Percentiles rank a stretch among this genome's conserved stretches.
phyloP scores from a whole-genome alignment of 2,797 vertebrate genomes.

The Cuniculus paca region DNA sequence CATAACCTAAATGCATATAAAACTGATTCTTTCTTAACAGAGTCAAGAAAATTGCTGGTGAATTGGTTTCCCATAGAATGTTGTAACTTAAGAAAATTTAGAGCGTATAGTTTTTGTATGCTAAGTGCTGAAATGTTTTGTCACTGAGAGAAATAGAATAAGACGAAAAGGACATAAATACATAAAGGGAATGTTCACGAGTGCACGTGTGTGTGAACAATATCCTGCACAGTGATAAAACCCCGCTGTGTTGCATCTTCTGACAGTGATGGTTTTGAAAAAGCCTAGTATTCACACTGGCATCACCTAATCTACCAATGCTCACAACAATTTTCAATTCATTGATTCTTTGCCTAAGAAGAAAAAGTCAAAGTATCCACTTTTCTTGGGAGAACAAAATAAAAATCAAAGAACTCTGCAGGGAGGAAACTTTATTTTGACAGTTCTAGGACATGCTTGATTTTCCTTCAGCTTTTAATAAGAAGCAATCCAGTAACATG shows the following conservation, averaged over 20 bases:
- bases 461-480: conserved; percentile 77
- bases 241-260: conserved; percentile 32
- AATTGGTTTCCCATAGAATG: conserved; percentile 65
- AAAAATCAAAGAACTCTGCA: conserved; percentile 82
- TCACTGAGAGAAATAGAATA: conserved; percentile 67
- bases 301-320: conserved; percentile 76
- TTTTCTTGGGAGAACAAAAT: conserved; percentile 71
- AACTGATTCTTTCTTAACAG: background rate
- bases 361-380: conserved; percentile 68
- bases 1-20: background rate
- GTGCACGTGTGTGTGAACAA: background rate
- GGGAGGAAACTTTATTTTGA: background rate
- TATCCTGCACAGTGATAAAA: conserved; percentile 31
- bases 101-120: conserved; percentile 18
- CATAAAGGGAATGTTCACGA: background rate
- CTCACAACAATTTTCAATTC: conserved; percentile 80
- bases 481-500: conserved; percentile 32
- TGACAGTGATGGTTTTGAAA: background rate
- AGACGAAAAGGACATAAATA: background rate
- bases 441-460: conserved; percentile 67
- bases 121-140: conserved; percentile 55
- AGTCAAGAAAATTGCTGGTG: conserved; percentile 51
- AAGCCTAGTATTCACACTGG: conserved; percentile 41
- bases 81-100: conserved; percentile 60
- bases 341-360: conserved; percentile 80